These are phyloP conservation scores for Zaprionus gabonicus DNA, from an alignment of 1,140 invertebrate genomes.

Conservation along the genomic window DNA sequence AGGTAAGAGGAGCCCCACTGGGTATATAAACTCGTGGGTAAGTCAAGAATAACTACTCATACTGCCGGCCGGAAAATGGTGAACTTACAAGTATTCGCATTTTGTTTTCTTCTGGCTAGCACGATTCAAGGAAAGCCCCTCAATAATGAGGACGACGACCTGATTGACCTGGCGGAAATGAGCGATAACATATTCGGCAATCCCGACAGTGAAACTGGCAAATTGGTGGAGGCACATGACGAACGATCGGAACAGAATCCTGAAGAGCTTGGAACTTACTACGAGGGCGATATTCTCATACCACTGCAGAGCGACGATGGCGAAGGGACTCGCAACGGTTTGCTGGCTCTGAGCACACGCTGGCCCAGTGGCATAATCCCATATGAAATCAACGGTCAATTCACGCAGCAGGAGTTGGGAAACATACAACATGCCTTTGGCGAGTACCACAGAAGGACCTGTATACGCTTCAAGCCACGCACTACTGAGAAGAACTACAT, in stretches of 20 bases:
- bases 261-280: constrained; percentile 90
- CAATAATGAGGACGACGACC: constrained; percentile 60
- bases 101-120: constrained; percentile 13
- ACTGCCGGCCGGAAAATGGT: constrained; percentile 42
- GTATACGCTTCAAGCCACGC: constrained; percentile 89
- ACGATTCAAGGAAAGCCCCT: constrained; percentile 15
- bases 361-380: constrained; percentile 90
- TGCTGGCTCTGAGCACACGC: constrained; percentile 85
- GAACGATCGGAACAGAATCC: constrained; percentile 87
- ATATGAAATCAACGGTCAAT: constrained; percentile 88
- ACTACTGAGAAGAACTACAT: constrained; percentile 88
- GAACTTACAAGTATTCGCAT: constrained; percentile 28
- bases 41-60: constrained; percentile 6
- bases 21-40: constrained; percentile 36
- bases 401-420: constrained; percentile 85
- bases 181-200: constrained; percentile 85
- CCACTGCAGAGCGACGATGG: constrained; percentile 86
- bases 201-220: constrained; percentile 85
- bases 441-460: constrained; percentile 89
- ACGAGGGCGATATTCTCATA: constrained; percentile 89
- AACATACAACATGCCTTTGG: constrained; percentile 87
- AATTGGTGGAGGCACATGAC: constrained; percentile 89
- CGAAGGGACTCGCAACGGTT: constrained; percentile 86
- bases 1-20: constrained; percentile 43
- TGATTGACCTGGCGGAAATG: constrained; percentile 85